These are phyloP conservation scores for Taurulus bubalis DNA, from an alignment of 2,113 vertebrate species.

Conservation along the genomic window DNA sequence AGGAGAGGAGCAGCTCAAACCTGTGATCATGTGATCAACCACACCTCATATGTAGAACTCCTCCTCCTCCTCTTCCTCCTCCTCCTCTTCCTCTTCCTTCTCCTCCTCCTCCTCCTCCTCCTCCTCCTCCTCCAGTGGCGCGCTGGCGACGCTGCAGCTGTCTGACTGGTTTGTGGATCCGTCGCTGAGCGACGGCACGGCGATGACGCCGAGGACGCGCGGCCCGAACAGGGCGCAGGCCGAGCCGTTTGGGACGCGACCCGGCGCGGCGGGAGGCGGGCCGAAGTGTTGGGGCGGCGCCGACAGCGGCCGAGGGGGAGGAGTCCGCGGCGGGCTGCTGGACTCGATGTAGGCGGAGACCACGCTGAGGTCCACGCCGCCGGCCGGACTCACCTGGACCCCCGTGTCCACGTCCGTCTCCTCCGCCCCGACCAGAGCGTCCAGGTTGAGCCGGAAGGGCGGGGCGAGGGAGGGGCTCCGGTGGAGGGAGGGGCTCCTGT, in stretches of 20 bases:
- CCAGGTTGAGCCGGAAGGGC: constrained; percentile 84
- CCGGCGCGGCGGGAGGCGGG: constrained; percentile 35
- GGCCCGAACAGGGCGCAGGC: constrained; percentile 20
- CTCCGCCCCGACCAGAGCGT: constrained; percentile 87
- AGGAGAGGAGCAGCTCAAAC: too few relatives aligned
- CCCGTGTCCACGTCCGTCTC: constrained; percentile 97
- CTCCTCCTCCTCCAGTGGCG: background rate
- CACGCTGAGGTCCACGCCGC: constrained; percentile 87
- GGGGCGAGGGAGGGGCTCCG: constrained; percentile 73
- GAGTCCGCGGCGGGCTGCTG: constrained; percentile 45
- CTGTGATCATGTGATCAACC: too few relatives aligned
- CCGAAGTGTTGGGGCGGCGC: constrained; percentile 58
- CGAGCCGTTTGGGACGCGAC: constrained; percentile 51
- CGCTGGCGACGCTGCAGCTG: constrained; percentile 59
- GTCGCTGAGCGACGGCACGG: constrained; percentile 56
- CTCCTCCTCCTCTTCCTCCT: too few relatives aligned
- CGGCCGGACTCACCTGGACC: constrained; percentile 81
- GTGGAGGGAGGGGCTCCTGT: constrained; percentile 52
- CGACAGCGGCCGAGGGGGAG: constrained; percentile 68
- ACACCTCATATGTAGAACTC: constrained; percentile 1
- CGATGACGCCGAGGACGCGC: constrained; percentile 12
- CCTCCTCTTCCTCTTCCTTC: too few relatives aligned
- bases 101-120: background rate
- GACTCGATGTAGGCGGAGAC: constrained; percentile 89
- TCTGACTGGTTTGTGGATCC: constrained; percentile 61